Evolutionary conservation across 2,113 vertebrate genomes (phyloP), one percentile per base, ranked within the genome.

Genomic region (Plestiodon gilberti): DNA sequence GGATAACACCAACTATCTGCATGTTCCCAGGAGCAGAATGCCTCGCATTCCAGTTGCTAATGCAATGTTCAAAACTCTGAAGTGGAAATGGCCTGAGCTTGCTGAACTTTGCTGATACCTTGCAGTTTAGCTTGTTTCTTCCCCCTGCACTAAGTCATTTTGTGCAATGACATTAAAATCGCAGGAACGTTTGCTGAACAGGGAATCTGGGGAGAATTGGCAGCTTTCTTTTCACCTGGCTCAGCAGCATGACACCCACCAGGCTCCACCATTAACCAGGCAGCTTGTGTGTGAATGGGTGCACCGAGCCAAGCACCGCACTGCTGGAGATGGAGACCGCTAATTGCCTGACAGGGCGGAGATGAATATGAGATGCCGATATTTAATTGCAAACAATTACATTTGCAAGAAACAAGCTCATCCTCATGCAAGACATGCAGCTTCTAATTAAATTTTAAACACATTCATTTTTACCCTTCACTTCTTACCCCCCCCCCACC

Each of bases 391-490:
- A 92, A 90, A 82, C 67, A 74, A 84, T 81, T 74, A 87, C 67
- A 90, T 80, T 79, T 70, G 15, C 81, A 52, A 61, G 86, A 82
- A 81, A 3, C 40, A 83, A 82, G 71, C 81, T 95, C 87, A 69
- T 93, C 93, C 83, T 80, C 67, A 91, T 87, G 92, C 83, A 82
- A 57, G 86, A 76, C 71, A 71, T 52, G 78, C 0, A 10, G 74
- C 30, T 62, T 81, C 82, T 87, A 82, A 95, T 94, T 93, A 92
- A 89, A 92, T 89, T 89, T 88, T 87, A 92, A 92, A 91, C 33
- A 75, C 70, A 1, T 94, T 90, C 84, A 48, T 91, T 93, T 81
- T 73, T 4, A 8, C 35, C 20, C 18, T 71, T 61, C 55, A 43
- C 52, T 73, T 69, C 55, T 61, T 94, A 88, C 83, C 70, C 75